Evolutionary conservation across 2,797 vertebrate species (phyloP), one percentile per base, ranked within the genome.

Genomic region (Eutrigla gurnardus): DNA sequence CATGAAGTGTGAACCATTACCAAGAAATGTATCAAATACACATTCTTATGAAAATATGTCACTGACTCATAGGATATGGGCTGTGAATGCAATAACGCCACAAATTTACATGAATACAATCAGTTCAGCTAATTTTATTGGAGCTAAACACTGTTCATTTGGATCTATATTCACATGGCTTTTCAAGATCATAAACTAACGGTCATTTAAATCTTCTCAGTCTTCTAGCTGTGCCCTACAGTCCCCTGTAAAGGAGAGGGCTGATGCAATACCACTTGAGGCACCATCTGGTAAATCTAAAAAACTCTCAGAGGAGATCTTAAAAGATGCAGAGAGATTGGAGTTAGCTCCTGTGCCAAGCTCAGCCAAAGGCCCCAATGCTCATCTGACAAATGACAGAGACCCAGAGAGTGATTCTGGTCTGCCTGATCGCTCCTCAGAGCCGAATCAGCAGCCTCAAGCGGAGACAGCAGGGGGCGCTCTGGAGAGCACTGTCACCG

Each of bases 151-250:
- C 37, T 39, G 47, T 11, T 25, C 18, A 9, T 50, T 25, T 50
- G 18, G 2, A 46, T 25, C 18, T 25, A 9, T 18, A 4, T 32
- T 52, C 10, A 52, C 10, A 54, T 43, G 42, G 6, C 13, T 32
- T 53, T 65, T 32, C 10, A 14, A 5, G 45, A 11, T 40, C n/a
- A 53, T 4, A 14, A 18, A 10, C 32, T 50, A 65, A 73, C 63
- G 3, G 65, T 68, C 7, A 25, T 14, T 7, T 3, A n/a, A 65
- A 12, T 87, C n/a, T 87, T 70, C 73, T 50, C 90, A 98, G 97
- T 93, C 95, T 71, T 96, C 96, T n/a, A 96, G 95, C 88, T 94
- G 93, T 82, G 94, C 89, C 63, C 94, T 92, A 18, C 96, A 85
- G 80, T 95, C 95, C 32, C 95, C 94, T 10, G 75, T 86, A 7